Base-by-base conservation (phyloP, 2,113 vertebrate species). In the Salvelinus namaycush region DNA sequence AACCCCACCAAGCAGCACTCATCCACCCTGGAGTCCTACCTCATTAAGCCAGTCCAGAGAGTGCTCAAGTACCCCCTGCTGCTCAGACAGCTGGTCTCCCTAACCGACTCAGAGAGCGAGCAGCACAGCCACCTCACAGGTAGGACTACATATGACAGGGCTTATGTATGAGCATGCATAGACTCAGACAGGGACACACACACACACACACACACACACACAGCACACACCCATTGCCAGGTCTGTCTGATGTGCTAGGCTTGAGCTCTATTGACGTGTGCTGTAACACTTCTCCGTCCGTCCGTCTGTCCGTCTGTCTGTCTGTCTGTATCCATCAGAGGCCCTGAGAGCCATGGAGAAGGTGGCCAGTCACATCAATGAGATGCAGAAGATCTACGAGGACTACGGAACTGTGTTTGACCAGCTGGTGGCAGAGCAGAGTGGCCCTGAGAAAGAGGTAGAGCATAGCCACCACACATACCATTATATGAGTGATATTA, bases 21-120 rank as follows among this genome's bases (percentile, higher is more conserved):
- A 0, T 95, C 95, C 14, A 97, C 96, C 0, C 88, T 99, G 89
- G 97, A 99, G 92, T 99, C 97, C 0, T 99, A 95, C 89, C 96
- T 99, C 84, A 99, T 99, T 87, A 99, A 99, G 90, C 97, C 97
- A 0, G 96, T 99, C 1, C 97, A 99, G 93, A 94, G 97, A 20
- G 97, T 99, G 82, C 93, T 99, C 80, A 98, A 97, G 90, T 99
- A 99, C 48, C 97, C 97, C 0, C 90, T 99, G 78, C 95, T 99
- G 89, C 93, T 99, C 72, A 88, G 92, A 84, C 96, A 99, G 86
- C 93, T 99, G 20, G 96, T 96, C 81, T 95, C 96, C 0, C 92
- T 99, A 81, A 99, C 97, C 0, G 94, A 96, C 80, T 87, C 91
- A 0, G 94, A 96, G 79, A 99, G 96, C 11, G 94, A 97, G 27